Evolutionary conservation across 2,113 vertebrate species (phyloP).

Genomic region (Paracanthobrama guichenoti): DNA sequence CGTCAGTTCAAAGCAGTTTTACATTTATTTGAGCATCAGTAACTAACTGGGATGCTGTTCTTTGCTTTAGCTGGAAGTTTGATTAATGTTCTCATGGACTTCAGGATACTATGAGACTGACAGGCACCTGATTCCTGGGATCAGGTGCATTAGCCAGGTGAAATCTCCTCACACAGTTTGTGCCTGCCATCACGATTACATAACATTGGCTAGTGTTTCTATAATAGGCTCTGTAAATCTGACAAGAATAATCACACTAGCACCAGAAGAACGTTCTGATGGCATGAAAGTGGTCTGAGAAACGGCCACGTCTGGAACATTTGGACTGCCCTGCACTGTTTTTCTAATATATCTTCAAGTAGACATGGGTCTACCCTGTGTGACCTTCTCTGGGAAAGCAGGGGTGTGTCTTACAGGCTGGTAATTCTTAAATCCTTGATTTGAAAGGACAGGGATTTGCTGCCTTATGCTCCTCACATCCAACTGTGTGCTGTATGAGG

Average conservation of each 20-base stretch:
- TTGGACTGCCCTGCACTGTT: neutral
- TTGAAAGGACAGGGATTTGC: conserved; percentile 69
- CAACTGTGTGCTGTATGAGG: conserved; percentile 2
- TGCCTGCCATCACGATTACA: conserved; percentile 44
- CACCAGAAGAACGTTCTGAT: neutral
- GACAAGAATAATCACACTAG: conserved; percentile 43
- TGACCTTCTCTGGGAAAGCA: conserved; percentile 57
- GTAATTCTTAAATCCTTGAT: conserved; percentile 72
- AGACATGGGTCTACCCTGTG: conserved; percentile 1
- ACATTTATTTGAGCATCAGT: neutral
- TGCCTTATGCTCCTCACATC: conserved; percentile 43
- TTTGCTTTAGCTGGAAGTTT: neutral
- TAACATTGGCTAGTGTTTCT: conserved; percentile 47
- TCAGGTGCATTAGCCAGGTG: conserved; percentile 32
- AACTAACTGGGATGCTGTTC: neutral
- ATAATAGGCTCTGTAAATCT: conserved; percentile 49
- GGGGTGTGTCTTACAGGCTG: conserved; percentile 45
- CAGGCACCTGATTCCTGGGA: conserved; percentile 11
- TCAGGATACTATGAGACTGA: neutral
- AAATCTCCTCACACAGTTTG: conserved; percentile 36
- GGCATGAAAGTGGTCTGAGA: neutral
- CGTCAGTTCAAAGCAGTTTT: neutral
- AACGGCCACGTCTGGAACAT: neutral
- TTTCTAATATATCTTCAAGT: conserved; percentile 11
- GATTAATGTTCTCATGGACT: neutral